Conservation (phyloP, 92 coral and sea anemone species). For the Zoanthus sociatus region DNA sequence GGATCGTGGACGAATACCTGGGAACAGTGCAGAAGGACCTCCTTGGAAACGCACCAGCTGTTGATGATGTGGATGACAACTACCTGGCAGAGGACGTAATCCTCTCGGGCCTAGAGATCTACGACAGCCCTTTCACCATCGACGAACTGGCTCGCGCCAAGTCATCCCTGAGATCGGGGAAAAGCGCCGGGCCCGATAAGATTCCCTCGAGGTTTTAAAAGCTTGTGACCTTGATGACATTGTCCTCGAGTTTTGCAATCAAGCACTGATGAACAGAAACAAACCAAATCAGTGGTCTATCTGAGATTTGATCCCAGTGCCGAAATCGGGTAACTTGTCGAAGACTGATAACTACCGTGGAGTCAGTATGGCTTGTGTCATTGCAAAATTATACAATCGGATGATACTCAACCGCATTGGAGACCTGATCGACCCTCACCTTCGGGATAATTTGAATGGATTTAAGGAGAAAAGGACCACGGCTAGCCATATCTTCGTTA, state of each 20-base stretch:
- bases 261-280: constrained; percentile 38
- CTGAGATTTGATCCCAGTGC: constrained; percentile 39
- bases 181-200: constrained; percentile 53
- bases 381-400: constrained; percentile 50
- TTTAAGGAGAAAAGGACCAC: constrained; percentile 48
- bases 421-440: constrained; percentile 23
- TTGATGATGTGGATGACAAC: constrained; percentile 37
- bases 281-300: constrained; percentile 58
- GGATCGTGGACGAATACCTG: constrained; percentile 31
- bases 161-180: constrained; percentile 4
- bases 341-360: constrained; percentile 57
- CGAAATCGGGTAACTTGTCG: constrained; percentile 50
- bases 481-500: constrained; percentile 42
- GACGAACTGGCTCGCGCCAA: constrained; percentile 39
- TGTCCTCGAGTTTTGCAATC: constrained; percentile 50
- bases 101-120: background rate
- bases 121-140: constrained; percentile 50
- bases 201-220: constrained; percentile 61
- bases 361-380: constrained; percentile 28
- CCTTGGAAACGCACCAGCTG: constrained; percentile 59
- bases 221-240: constrained; percentile 44
- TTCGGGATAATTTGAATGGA: constrained; percentile 51
- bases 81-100: constrained; percentile 44
- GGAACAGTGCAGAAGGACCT: constrained; percentile 61
- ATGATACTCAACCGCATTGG: constrained; percentile 51